These are phyloP conservation scores for Anolis sagrei DNA, from an alignment of 2,113 vertebrate genomes.

Conservation along the genomic window DNA sequence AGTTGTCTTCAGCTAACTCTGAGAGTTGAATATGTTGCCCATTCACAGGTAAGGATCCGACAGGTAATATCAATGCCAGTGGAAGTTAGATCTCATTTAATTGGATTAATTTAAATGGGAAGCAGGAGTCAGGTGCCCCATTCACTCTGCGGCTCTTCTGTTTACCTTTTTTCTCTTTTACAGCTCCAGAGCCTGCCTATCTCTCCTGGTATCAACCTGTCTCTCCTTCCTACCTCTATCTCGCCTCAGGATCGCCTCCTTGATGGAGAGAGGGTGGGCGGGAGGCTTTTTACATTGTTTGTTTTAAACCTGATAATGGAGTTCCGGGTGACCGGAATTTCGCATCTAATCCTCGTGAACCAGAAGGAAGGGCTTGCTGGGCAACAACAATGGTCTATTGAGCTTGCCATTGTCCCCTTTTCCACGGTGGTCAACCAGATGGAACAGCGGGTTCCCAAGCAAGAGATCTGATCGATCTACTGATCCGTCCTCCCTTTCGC, in stretches of 20 bases:
- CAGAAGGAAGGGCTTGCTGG: not conserved
- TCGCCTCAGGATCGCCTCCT: not conserved
- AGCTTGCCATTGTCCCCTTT: not conserved
- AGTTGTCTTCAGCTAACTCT: not conserved
- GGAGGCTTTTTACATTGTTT: not conserved
- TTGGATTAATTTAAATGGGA: not conserved
- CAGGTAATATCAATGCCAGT: not conserved
- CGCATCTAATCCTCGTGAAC: not conserved
- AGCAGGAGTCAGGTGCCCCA: not conserved
- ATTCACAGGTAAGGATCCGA: not conserved
- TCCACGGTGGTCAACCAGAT: not conserved
- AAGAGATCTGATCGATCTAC: not conserved
- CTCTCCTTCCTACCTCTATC: no score
- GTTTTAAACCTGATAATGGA: not conserved
- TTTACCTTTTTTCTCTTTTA: not conserved
- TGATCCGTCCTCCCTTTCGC: not conserved
- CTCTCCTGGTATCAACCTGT: no score
- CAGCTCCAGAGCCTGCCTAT: not conserved
- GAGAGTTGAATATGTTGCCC: not conserved
- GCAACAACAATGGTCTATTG: not conserved
- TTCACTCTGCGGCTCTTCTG: not conserved
- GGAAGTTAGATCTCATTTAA: not conserved
- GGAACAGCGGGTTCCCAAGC: not conserved
- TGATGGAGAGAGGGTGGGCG: not conserved
- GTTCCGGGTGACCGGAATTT: constrained; percentile 2